A percentile compares a stretch with the other conserved stretches of the same genome.
Evolutionary conservation across 2,888 invertebrate species (phyloP).

Genomic region (Chymomyza procnemis): DNA sequence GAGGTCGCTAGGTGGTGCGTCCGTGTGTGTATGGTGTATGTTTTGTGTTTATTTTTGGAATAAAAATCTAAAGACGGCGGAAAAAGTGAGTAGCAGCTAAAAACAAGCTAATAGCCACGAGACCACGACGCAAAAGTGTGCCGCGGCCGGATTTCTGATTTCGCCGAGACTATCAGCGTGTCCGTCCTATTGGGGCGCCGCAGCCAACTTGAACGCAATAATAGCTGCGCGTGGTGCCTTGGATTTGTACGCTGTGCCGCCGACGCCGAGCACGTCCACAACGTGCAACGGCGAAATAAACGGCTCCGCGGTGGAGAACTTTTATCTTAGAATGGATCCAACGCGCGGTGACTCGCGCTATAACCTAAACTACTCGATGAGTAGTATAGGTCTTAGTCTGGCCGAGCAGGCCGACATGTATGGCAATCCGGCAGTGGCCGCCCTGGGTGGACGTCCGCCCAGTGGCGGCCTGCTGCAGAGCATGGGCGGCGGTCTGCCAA

Average conservation of each 20-base stretch:
- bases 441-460: constrained; percentile 80
- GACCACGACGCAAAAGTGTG: constrained; percentile 22
- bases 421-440: constrained; percentile 80
- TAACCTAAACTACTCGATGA: constrained; percentile 90
- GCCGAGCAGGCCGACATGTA: constrained; percentile 91
- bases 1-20: constrained; percentile 11
- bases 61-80: constrained; percentile 26
- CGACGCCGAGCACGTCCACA: not conserved
- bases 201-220: constrained; percentile 47
- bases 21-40: constrained; percentile 45
- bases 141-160: constrained; percentile 11
- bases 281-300: constrained; percentile 34
- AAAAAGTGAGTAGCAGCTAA: constrained; percentile 32
- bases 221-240: constrained; percentile 75
- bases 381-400: constrained; percentile 87
- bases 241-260: constrained; percentile 43
- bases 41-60: constrained; percentile 66
- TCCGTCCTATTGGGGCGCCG: not conserved
- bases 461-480: constrained; percentile 81
- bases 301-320: constrained; percentile 78
- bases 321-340: constrained; percentile 85
- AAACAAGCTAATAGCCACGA: constrained; percentile 37
- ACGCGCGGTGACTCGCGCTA: constrained; percentile 94
- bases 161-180: not conserved
- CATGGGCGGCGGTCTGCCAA: constrained; percentile 73